Conservation (phyloP, 1,140 invertebrate genomes). For the Caligus rogercresseyi region DNA sequence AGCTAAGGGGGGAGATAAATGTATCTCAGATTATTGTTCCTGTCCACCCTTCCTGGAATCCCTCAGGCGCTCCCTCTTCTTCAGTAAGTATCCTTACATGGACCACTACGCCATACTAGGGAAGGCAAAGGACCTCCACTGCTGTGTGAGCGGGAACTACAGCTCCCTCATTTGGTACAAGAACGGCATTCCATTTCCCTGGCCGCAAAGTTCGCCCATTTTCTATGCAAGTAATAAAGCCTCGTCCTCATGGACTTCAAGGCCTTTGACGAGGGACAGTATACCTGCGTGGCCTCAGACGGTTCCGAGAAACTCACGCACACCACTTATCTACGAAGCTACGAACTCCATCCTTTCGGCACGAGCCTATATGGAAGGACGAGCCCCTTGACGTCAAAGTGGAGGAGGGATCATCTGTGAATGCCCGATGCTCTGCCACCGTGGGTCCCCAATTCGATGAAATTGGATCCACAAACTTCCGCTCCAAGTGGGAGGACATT, state of each 20-base stretch:
- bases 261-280: not conserved
- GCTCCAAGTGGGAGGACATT: not conserved
- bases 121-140: conserved; percentile 3
- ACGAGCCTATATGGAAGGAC: not conserved
- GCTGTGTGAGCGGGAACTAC: not conserved
- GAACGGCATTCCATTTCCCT: not conserved
- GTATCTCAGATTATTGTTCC: not conserved
- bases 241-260: not conserved
- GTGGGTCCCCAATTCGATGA: not conserved
- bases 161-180: not conserved
- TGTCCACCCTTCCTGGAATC: not conserved
- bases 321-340: not conserved
- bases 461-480: not conserved
- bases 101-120: conserved; percentile 4
- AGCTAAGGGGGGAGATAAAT: too few species aligned
- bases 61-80: not conserved
- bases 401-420: not conserved
- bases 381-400: not conserved
- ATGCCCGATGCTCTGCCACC: not conserved
- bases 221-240: not conserved
- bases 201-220: not conserved
- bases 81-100: conserved; percentile 1
- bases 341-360: not conserved
- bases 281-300: not conserved
- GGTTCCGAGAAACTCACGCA: not conserved